These are phyloP conservation scores for Drosophila bipectinata DNA, from an alignment of 1,140 invertebrate species.

Conservation along the genomic window DNA sequence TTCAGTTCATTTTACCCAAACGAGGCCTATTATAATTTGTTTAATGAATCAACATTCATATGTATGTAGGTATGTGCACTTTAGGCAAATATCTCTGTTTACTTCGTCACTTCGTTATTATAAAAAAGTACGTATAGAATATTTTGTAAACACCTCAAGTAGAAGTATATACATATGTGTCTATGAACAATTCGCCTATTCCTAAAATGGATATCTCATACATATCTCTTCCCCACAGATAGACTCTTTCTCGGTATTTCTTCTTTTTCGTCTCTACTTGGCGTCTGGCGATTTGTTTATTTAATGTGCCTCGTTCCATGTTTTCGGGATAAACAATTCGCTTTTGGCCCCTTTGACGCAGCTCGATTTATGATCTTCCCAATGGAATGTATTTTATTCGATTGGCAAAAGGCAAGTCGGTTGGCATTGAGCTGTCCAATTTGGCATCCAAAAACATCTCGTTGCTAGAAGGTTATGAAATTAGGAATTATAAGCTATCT, in stretches of 20 bases:
- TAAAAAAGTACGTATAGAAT: neutral
- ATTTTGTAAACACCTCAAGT: neutral
- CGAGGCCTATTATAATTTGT: too few species aligned
- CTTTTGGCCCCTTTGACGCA: slow-evolving; percentile 1
- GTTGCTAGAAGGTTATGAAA: neutral
- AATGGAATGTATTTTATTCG: slow-evolving; percentile 49
- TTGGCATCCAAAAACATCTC: slow-evolving; percentile 13
- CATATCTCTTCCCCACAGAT: neutral
- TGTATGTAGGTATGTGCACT: neutral
- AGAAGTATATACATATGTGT: slow-evolving; percentile 17
- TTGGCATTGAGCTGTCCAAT: slow-evolving; percentile 22
- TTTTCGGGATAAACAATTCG: slow-evolving; percentile 68
- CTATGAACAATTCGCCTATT: slow-evolving; percentile 6
- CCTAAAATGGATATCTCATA: slow-evolving; percentile 17
- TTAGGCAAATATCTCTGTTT: too few species aligned
- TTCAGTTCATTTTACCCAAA: too few species aligned
- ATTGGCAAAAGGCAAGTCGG: slow-evolving; percentile 2
- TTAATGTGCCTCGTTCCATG: slow-evolving; percentile 63
- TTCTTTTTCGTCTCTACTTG: slow-evolving; percentile 37
- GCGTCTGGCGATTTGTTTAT: slow-evolving; percentile 74
- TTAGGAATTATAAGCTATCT: neutral
- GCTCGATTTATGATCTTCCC: slow-evolving; percentile 54
- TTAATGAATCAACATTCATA: too few species aligned
- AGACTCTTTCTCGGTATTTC: neutral
- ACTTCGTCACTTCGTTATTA: neutral